Evolutionary conservation across 1,140 invertebrate genomes (phyloP), one percentile per base, ranked within the genome.

Genomic region (Zaprionus vittiger): DNA sequence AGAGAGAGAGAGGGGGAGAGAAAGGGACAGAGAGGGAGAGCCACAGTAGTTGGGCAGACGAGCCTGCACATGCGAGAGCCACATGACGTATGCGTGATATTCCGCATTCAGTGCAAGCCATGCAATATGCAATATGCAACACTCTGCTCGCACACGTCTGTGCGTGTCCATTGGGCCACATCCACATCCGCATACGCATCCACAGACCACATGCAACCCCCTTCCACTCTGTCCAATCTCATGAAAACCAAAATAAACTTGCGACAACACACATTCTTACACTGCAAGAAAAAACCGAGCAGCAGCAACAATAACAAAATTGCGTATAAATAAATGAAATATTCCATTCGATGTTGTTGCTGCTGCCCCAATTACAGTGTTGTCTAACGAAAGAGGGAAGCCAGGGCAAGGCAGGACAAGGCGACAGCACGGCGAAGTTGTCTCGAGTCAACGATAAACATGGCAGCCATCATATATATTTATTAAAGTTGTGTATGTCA

Each of bases 31-130:
- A 17, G 44, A 5, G 26, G 28, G 2, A 55, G 47, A 24, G 63
- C n/a, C 15, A 6, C 0, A n/a, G 62, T 31, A 12, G 55, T 34
- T 34, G 31, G 9, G 41, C 47, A 34, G 22, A 52, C 12, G 38
- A n/a, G 38, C 15, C 38, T 41, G 38, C 41, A 64, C 44, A 38
- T 54, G 12, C 14, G 52, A 41, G 26, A 52, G 31, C 55, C 55
- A 73, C 38, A 68, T 44, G 71, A 28, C 37, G 66, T 64, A 62
- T 69, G 61, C 41, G 60, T 69, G 67, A 70, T 70, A 69, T 69
- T 49, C 24, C 34, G 41, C 41, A 57, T 52, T 20, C 47, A 41
- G 54, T 55, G 59, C 37, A 63, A 28, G 17, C 17, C 49, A 72
- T 64, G 41, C 68, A 71, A 71, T 71, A 71, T 71, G 61, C 67